A percentile compares a stretch with the other conserved stretches of the same genome.
phyloP scores from a whole-genome alignment of 2,888 invertebrate species.

The Meteorus colon region DNA sequence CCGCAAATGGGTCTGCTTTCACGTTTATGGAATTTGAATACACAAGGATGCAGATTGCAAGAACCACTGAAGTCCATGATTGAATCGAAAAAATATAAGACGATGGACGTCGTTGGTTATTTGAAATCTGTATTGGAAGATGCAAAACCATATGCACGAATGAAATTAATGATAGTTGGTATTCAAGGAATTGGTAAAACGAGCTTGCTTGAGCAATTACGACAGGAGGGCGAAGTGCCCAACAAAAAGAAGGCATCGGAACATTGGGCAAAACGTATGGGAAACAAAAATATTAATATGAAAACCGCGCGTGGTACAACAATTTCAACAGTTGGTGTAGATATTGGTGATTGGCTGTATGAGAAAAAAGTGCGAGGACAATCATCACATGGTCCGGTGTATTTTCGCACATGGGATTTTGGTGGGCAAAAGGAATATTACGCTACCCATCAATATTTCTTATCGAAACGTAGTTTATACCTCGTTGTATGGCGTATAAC shows the following conservation, averaged over 20 bases:
- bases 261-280: constrained; percentile 97
- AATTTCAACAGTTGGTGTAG: constrained; percentile 97
- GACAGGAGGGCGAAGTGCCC: constrained; percentile 88
- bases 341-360: constrained; percentile 96
- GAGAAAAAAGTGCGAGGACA: constrained; percentile 88
- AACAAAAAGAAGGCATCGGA: constrained; percentile 81
- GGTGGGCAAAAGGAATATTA: constrained; percentile 99
- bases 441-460: constrained; percentile 98
- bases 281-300: constrained; percentile 87
- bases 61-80: constrained; percentile 95
- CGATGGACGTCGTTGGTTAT: constrained; percentile 95
- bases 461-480: constrained; percentile 95
- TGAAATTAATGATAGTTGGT: constrained; percentile 98
- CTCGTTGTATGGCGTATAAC: constrained; percentile 96
- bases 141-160: constrained; percentile 93
- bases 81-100: constrained; percentile 93
- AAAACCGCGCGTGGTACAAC: constrained; percentile 85
- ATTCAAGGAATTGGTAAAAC: constrained; percentile 92
- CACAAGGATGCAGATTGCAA: constrained; percentile 89
- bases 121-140: constrained; percentile 91
- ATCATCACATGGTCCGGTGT: constrained; percentile 86
- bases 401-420: constrained; percentile 98
- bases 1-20: constrained; percentile 95
- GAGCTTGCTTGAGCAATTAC: constrained; percentile 88
- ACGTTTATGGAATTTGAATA: constrained; percentile 96